phyloP scores from a whole-genome alignment of 2,797 vertebrate genomes.

The Falco biarmicus region DNA sequence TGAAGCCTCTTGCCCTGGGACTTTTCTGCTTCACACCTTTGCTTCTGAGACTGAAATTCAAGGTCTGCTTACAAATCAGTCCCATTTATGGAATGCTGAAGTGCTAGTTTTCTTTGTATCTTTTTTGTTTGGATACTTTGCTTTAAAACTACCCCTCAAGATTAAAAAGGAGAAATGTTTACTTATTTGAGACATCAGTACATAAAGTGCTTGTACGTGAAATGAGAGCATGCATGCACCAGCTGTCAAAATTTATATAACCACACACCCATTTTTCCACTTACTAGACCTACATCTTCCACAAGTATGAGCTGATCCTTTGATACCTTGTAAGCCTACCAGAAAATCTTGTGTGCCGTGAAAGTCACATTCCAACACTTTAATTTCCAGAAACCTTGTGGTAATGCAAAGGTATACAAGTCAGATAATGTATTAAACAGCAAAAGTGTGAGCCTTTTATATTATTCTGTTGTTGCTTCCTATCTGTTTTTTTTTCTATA shows the following conservation, averaged over 20 bases:
- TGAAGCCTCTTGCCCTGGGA: not conserved
- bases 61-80: not conserved
- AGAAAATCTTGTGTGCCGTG: not conserved
- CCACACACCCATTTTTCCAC: not conserved
- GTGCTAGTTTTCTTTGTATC: not conserved
- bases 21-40: not conserved
- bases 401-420: not conserved
- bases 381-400: not conserved
- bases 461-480: not conserved
- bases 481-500: not conserved
- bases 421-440: conserved; percentile 10
- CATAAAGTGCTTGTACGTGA: not conserved
- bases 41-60: not conserved
- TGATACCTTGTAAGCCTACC: not conserved
- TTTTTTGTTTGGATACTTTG: not conserved
- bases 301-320: not conserved
- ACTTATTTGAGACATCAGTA: not conserved
- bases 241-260: not conserved
- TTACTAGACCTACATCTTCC: not conserved
- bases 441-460: not conserved
- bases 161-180: not conserved
- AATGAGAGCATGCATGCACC: not conserved
- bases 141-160: not conserved
- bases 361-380: not conserved
- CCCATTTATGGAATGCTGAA: not conserved